These are phyloP conservation scores for Lysandra coridon DNA, from an alignment of 2,888 invertebrate genomes.

Conservation along the genomic window DNA sequence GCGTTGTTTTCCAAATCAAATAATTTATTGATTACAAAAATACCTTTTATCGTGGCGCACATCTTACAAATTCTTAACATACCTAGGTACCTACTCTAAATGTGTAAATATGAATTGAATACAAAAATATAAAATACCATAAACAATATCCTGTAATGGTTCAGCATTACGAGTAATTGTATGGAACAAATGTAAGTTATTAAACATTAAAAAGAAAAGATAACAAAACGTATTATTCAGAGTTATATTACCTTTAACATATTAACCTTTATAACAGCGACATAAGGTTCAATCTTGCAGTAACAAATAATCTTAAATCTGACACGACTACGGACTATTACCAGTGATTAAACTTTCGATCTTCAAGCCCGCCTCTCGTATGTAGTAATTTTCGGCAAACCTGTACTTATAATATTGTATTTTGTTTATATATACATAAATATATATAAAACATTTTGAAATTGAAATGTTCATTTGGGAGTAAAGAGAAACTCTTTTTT, in stretches of 20 bases:
- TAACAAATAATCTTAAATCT: neutral
- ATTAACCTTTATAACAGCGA: neutral
- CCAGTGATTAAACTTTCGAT: neutral
- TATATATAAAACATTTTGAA: neutral
- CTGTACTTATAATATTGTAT: neutral
- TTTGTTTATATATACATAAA: neutral
- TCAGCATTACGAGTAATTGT: neutral
- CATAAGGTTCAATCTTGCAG: neutral
- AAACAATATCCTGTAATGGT: neutral
- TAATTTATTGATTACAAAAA: no score
- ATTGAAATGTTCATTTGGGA: neutral
- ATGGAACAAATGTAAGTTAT: neutral
- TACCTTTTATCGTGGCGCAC: neutral
- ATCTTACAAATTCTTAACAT: neutral
- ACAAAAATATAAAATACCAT: neutral
- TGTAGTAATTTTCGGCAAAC: slow-evolving; percentile 12
- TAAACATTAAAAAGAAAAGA: neutral
- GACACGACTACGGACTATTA: neutral
- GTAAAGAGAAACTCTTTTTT: neutral
- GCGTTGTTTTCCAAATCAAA: no score
- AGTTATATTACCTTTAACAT: neutral
- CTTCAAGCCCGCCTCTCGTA: neutral
- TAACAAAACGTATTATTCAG: neutral
- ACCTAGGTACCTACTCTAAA: no score
- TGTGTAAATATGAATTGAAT: neutral